Percentiles rank a stretch among this genome's conserved stretches.
These are phyloP conservation scores for Hephaestus fuliginosus DNA, from an alignment of 2,797 vertebrate genomes.

Conservation along the genomic window DNA sequence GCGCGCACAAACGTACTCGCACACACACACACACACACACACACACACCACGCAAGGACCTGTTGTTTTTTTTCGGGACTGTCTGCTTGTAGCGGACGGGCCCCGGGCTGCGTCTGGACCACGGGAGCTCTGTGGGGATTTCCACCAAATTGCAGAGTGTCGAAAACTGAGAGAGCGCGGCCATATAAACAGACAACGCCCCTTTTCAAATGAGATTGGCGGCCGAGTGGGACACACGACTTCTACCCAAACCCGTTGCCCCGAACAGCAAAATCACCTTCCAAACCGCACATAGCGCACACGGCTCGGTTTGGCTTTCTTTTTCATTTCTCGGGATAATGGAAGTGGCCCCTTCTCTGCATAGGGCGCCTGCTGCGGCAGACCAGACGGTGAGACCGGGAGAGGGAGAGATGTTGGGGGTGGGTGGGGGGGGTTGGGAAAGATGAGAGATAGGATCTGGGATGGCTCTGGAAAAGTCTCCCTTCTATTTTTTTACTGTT, in stretches of 20 bases:
- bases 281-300: conserved; percentile 65
- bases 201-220: conserved; percentile 67
- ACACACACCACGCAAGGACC: conserved; percentile 70
- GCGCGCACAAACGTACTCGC: conserved; percentile 47
- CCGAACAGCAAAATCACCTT: conserved; percentile 67
- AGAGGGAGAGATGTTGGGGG: conserved; percentile 35
- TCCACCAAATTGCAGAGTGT: conserved; percentile 45
- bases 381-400: conserved; percentile 73
- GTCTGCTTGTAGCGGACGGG: conserved; percentile 41
- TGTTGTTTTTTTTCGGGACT: conserved; percentile 71
- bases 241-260: conserved; percentile 44
- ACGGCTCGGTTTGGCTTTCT: conserved; percentile 69
- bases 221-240: conserved; percentile 64
- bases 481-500: conserved; percentile 85
- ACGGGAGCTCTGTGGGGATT: conserved; percentile 67
- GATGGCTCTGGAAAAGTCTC: conserved; percentile 76
- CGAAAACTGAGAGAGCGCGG: conserved; percentile 59
- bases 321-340: conserved; percentile 70
- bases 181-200: conserved; percentile 78
- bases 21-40: conserved; percentile 62
- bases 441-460: conserved; percentile 66
- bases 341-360: conserved; percentile 64
- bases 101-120: conserved; percentile 53
- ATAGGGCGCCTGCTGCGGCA: conserved; percentile 75
- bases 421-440: neutral